A percentile compares a stretch with the other conserved stretches of the same genome.
These are phyloP conservation scores for Antheraea mylitta DNA, from an alignment of 1,140 invertebrate species.

Conservation along the genomic window DNA sequence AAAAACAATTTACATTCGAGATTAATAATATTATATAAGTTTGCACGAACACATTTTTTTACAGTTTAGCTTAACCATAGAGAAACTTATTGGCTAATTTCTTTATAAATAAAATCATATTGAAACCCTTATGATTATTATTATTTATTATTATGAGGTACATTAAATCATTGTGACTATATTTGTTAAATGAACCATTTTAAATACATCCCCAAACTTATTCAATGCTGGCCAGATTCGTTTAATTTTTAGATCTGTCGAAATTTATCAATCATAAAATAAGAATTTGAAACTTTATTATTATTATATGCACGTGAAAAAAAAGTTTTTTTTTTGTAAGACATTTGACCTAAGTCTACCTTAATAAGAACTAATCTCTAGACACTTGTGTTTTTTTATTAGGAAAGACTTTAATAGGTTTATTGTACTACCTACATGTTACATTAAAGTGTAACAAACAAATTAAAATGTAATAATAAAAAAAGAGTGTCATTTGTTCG, in stretches of 20 bases:
- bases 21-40: neutral
- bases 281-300: too few relatives aligned
- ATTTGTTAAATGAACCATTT: slow-evolving; percentile 1
- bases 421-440: too few relatives aligned
- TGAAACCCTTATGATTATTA: slow-evolving; percentile 39
- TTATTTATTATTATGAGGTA: slow-evolving; percentile 66
- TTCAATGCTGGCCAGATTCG: neutral
- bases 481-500: too few relatives aligned
- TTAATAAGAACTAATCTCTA: too few relatives aligned
- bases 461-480: too few relatives aligned
- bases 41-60: slow-evolving; percentile 20
- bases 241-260: neutral
- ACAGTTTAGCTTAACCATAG: slow-evolving; percentile 34
- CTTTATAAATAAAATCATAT: slow-evolving; percentile 49
- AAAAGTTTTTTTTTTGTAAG: too few relatives aligned
- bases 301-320: too few relatives aligned
- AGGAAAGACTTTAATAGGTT: too few relatives aligned
- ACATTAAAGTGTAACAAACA: too few relatives aligned
- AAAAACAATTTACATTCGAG: slow-evolving; percentile 29
- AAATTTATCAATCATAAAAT: neutral
- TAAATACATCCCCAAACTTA: neutral
- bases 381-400: too few relatives aligned
- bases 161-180: slow-evolving; percentile 74
- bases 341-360: too few relatives aligned
- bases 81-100: slow-evolving; percentile 29